These are phyloP conservation scores for Serinus canaria DNA, from an alignment of 2,113 vertebrate genomes.

Conservation along the genomic window DNA sequence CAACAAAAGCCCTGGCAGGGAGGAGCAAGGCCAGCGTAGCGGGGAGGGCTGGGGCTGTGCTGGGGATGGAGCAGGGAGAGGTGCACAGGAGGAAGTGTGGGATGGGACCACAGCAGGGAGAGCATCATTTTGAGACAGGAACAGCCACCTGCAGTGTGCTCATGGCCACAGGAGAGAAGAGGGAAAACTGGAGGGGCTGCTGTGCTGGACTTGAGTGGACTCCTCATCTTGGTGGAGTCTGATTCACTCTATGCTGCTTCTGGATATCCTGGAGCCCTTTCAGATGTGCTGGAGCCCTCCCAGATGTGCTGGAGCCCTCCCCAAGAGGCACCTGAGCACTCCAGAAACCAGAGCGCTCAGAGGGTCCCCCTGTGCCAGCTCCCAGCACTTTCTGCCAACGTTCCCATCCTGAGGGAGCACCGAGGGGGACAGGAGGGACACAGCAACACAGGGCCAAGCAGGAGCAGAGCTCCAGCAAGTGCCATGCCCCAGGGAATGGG, in stretches of 20 bases:
- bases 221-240: background rate
- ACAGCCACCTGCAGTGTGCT: background rate
- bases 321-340: slow-evolving; percentile 29
- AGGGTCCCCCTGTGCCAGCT: accelerated
- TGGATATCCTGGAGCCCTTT: background rate
- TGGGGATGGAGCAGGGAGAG: background rate
- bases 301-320: background rate
- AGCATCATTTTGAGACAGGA: background rate
- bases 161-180: background rate
- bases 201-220: background rate
- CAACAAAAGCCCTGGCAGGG: background rate
- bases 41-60: background rate
- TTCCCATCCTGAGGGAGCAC: accelerated
- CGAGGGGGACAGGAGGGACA: background rate
- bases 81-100: background rate
- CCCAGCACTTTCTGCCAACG: accelerated
- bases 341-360: slow-evolving; percentile 39
- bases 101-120: background rate
- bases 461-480: background rate
- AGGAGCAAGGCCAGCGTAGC: background rate
- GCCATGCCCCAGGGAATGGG: background rate
- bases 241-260: slow-evolving; percentile 8
- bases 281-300: background rate
- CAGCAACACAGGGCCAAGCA: accelerated
- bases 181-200: background rate